Base-by-base conservation (phyloP, 2,888 invertebrate species). In the Palloptera scutellata region DNA sequence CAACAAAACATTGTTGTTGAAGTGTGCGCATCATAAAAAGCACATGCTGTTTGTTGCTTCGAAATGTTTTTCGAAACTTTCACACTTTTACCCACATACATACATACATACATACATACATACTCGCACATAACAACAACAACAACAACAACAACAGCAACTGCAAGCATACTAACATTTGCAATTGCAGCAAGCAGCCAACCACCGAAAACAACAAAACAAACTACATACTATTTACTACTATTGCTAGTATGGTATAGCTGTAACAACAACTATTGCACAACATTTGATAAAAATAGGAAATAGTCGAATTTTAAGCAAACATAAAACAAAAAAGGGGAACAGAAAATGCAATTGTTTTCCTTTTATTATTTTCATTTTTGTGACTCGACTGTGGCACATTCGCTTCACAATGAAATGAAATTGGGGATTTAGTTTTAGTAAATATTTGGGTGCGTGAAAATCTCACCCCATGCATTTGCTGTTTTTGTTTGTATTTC, bases 381-480 rank as follows among this genome's bases (percentile, higher is more conserved):
- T 12, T 57, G 17, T 57, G n/a, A 13, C 30, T 11, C 30, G n/a
- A 13, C 30, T 11, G 4, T n/a, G 1, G 3, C 13, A 20, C 2
- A n/a, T 57, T 57, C 15, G 40, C 57, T 57, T 57, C 30, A 30
- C 30, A 30, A 30, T 30, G 6, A 57, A 57, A 19, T 30, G 57
- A 57, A 57, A 57, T 57, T 57, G 57, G 57, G 57, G 15, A 57
- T 57, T 57, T 57, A 19, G 40, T 57, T 57, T 57, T n/a, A 57
- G 40, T 30, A 6, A 30, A 30, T 30, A 30, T 30, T 2, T 30
- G 30, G 30, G 30, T 30, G 30, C 6, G 6, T 30, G 6, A 30
- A 30, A 30, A 30, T 30, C 30, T 30, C 30, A 2, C 30, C 30
- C 6, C 30, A 2, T 6, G 30, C 3, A 4, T 40, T 20, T 20